Base-by-base conservation (phyloP, 1,140 invertebrate species). In the Drosophila lini region DNA sequence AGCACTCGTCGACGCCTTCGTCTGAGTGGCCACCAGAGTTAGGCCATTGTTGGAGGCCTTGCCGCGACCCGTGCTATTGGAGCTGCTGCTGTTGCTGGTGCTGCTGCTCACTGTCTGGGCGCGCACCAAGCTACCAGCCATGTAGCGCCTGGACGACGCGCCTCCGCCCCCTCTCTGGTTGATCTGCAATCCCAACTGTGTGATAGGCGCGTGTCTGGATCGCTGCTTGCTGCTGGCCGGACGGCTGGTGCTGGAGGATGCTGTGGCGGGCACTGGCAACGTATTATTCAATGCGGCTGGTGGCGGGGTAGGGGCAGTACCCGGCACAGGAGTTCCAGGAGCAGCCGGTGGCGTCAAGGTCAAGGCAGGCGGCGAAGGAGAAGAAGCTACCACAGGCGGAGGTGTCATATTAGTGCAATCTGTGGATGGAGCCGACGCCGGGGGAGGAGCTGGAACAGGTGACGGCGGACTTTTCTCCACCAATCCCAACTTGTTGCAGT, bases 51-150 rank as follows among this genome's bases (percentile, higher is more conserved):
- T 52, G 0, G 58, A 19, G 13, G 68, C 44, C 50, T 74, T 88
- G n/a, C 48, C 63, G 1, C 79, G 64, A 8, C 76, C 70, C 0
- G 56, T 70, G 45, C 80, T 91, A n/a, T 69, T 80, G 63, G 65
- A 81, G 59, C 80, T 91, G 65, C 78, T 91, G 80, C 80, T 90
- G 71, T 78, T 81, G 74, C 69, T 80, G 60, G 74, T 74, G 60
- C 74, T 78, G 65, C 83, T 80, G 62, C 78, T 81, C 16, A 92
- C 79, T 28, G 91, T 92, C 58, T 92, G 91, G 0, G 91, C 81
- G 9, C 91, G 64, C 58, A 92, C 89, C 48, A 92, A 48, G 10
- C 85, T 90, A 2, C 91, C 90, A 0, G 85, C 65, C 86, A 90
- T 90, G 34, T 91, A 89, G 6, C 91, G 76, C 53, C 71, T 82